Evolutionary conservation across 2,113 vertebrate species (phyloP).

Genomic region (Trachemys scripta): DNA sequence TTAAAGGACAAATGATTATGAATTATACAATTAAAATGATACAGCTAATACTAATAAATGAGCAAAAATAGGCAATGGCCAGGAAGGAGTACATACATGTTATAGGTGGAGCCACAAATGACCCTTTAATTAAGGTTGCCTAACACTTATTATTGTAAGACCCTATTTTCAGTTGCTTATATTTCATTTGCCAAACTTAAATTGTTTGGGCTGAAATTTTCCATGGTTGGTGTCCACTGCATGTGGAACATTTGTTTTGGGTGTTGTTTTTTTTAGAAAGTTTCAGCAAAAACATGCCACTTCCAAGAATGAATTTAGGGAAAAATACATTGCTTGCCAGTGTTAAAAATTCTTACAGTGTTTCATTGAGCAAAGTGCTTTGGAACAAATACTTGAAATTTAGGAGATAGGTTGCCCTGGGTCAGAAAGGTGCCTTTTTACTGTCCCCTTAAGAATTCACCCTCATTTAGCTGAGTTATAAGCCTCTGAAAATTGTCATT

Average conservation of each 20-base stretch:
- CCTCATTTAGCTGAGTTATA: not conserved
- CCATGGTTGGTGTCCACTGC: constrained; percentile 52
- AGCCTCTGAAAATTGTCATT: not conserved
- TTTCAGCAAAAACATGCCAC: constrained; percentile 50
- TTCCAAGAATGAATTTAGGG: constrained; percentile 52
- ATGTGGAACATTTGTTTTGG: not conserved
- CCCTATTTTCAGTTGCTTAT: constrained; percentile 8
- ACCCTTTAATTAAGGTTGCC: constrained; percentile 36
- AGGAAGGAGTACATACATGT: not conserved
- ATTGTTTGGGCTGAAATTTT: constrained; percentile 36
- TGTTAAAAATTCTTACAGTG: constrained; percentile 42
- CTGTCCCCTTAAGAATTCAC: not conserved
- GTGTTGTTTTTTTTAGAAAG: constrained; percentile 55
- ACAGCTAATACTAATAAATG: not conserved
- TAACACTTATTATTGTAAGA: constrained; percentile 23
- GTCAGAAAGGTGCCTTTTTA: not conserved
- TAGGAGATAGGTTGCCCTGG: not conserved
- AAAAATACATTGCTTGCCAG: constrained; percentile 32
- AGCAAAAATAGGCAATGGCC: not conserved
- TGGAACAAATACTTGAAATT: constrained; percentile 15
- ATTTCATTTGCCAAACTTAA: constrained; percentile 33
- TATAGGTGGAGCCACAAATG: constrained; percentile 17
- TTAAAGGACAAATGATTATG: not conserved
- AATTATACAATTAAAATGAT: not conserved
- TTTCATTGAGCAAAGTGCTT: constrained; percentile 9